These are phyloP conservation scores for Benthosema pterotum DNA, from an alignment of 2,797 vertebrate species.

Conservation along the genomic window DNA sequence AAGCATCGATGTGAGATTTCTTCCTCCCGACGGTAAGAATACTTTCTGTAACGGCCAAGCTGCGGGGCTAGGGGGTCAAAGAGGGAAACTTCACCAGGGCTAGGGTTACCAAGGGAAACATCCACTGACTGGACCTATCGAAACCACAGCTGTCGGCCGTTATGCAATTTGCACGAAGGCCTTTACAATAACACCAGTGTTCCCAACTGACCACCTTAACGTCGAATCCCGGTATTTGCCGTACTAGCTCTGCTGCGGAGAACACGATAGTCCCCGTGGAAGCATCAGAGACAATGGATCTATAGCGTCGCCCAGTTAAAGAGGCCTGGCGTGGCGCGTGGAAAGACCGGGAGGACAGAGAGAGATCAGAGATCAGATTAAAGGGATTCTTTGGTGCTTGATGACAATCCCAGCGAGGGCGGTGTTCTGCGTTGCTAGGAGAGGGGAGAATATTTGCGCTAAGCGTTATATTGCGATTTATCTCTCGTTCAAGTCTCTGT, in stretches of 20 bases:
- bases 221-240: conserved; percentile 6
- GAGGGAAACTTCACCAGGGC: conserved; percentile 15
- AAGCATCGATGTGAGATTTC: no score
- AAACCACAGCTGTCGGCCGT: conserved; percentile 24
- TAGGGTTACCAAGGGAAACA: conserved; percentile 19
- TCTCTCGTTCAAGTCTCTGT: no score
- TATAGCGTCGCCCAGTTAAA: conserved; percentile 18
- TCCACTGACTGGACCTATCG: conserved; percentile 9
- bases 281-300: conserved; percentile 17
- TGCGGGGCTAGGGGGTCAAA: conserved; percentile 8
- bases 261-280: conserved; percentile 34
- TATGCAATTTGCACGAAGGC: conserved; percentile 20
- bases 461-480: conserved; percentile 47
- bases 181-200: not conserved
- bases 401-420: conserved; percentile 49
- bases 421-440: conserved; percentile 29
- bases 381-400: conserved; percentile 26
- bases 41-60: conserved; percentile 9
- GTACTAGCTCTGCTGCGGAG: conserved; percentile 23
- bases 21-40: no score
- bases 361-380: conserved; percentile 8
- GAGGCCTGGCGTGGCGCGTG: conserved; percentile 21
- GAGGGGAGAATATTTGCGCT: conserved; percentile 31
- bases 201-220: conserved; percentile 13
- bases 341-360: conserved; percentile 16